A percentile compares a stretch with the other conserved stretches of the same genome.
Evolutionary conservation across 2,113 vertebrate genomes (phyloP).

Genomic region (Rattus rattus): DNA sequence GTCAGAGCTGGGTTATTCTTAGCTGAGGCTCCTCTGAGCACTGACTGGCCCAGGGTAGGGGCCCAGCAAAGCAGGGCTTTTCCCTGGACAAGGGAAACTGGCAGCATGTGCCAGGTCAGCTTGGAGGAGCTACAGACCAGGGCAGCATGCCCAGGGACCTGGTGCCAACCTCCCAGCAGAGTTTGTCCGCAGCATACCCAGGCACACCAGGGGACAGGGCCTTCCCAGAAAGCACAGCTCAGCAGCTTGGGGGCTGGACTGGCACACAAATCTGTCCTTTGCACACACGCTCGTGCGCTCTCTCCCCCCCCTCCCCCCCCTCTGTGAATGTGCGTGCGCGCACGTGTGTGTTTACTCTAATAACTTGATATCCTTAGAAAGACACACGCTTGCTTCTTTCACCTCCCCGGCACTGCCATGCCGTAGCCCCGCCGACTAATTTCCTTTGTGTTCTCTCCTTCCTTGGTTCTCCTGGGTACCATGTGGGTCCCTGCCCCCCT

Average conservation of each 20-base stretch:
- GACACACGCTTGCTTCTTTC: not conserved
- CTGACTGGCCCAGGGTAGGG: slow-evolving; percentile 39
- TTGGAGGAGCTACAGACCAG: not conserved
- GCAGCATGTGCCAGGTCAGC: slow-evolving; percentile 26
- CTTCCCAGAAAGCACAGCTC: not conserved
- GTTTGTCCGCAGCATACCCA: not conserved
- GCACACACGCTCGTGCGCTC: not conserved
- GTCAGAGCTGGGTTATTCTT: slow-evolving; percentile 73
- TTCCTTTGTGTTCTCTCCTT: not conserved
- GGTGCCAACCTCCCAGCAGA: not conserved
- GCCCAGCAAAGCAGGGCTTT: not conserved
- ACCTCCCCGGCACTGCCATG: fast-evolving
- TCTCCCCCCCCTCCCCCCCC: too few relatives aligned
- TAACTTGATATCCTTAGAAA: not conserved
- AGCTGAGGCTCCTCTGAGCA: slow-evolving; percentile 36
- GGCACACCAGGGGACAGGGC: not conserved
- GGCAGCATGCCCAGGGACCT: not conserved
- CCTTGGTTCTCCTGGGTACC: not conserved
- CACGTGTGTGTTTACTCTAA: not conserved
- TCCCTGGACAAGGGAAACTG: slow-evolving; percentile 15
- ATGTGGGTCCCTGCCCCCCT: not conserved
- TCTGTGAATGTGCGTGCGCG: not conserved
- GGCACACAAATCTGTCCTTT: not conserved
- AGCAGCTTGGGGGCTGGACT: fast-evolving
- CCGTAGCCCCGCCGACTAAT: not conserved